phyloP scores from a whole-genome alignment of 2,888 invertebrate species.

The Temnothorax rugatulus region DNA sequence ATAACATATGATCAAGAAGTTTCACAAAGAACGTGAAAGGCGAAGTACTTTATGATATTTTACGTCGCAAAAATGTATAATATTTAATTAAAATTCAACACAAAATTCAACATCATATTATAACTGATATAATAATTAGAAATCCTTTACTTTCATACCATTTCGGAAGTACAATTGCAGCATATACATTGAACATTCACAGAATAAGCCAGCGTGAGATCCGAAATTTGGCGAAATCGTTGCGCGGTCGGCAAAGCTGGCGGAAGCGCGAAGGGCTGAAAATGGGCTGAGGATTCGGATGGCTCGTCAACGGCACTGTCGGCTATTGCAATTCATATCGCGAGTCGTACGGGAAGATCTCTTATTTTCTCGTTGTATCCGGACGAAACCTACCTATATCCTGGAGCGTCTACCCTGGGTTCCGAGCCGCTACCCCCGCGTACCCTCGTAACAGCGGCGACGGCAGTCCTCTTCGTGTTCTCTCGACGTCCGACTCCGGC shows the following conservation, averaged over 20 bases:
- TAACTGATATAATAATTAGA: not conserved
- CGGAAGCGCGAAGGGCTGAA: constrained; percentile 13
- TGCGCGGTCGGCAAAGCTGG: constrained; percentile 13
- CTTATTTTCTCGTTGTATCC: constrained; percentile 82
- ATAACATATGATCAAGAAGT: not conserved
- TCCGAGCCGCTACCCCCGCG: constrained; percentile 66
- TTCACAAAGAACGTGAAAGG: not conserved
- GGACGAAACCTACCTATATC: constrained; percentile 77
- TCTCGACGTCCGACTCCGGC: constrained; percentile 73
- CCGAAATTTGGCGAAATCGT: constrained; percentile 14
- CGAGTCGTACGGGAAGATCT: constrained; percentile 79
- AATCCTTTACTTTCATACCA: not conserved
- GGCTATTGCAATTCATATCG: constrained; percentile 82
- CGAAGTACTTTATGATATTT: not conserved
- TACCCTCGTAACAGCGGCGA: constrained; percentile 28
- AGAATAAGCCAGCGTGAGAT: not conserved
- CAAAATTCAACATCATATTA: not conserved
- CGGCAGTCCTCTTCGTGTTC: constrained; percentile 50
- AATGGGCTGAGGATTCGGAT: constrained; percentile 24
- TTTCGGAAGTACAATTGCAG: not conserved
- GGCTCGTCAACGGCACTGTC: constrained; percentile 61
- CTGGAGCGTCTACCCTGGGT: constrained; percentile 76
- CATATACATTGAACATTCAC: not conserved
- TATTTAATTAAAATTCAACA: not conserved
- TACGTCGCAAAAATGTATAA: not conserved